Conservation (phyloP, 1,140 invertebrate genomes). For the Drosophila watanabei region DNA sequence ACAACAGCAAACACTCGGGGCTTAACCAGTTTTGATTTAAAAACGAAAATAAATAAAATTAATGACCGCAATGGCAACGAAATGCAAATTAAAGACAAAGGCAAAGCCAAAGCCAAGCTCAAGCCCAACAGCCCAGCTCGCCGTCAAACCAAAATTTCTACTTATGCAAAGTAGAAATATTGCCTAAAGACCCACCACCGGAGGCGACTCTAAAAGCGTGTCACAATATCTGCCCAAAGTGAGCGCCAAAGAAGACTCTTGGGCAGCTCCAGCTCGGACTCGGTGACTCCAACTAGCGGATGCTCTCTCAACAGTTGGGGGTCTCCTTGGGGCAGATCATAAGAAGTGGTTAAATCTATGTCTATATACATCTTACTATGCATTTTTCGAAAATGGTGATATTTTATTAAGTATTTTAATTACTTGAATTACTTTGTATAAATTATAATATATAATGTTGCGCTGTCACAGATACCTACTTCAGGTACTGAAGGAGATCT, state of each 20-base stretch:
- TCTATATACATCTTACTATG: too few species aligned
- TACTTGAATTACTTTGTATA: too few species aligned
- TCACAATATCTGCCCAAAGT: slow-evolving; percentile 67
- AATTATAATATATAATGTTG: too few species aligned
- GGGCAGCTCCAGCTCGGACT: neutral
- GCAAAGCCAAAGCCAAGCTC: slow-evolving; percentile 27
- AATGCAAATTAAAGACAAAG: slow-evolving; percentile 79
- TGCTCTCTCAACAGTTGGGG: neutral
- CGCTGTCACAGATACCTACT: too few species aligned
- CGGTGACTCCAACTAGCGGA: neutral
- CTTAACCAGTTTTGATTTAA: slow-evolving; percentile 71
- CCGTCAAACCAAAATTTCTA: slow-evolving; percentile 71
- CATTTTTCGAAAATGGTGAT: too few species aligned
- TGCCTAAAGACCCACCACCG: slow-evolving; percentile 69
- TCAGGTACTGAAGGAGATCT: too few species aligned
- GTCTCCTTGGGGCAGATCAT: too few species aligned
- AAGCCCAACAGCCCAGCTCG: slow-evolving; percentile 34
- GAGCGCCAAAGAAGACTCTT: slow-evolving; percentile 19
- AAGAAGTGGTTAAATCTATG: too few species aligned
- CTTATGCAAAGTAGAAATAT: slow-evolving; percentile 85
- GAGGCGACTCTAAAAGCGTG: slow-evolving; percentile 78
- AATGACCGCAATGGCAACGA: slow-evolving; percentile 79
- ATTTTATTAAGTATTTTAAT: too few species aligned
- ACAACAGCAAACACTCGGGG: slow-evolving; percentile 75
- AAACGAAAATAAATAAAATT: slow-evolving; percentile 77